Conservation (phyloP, 2,888 invertebrate genomes). For the Leptinotarsa haldemani region DNA sequence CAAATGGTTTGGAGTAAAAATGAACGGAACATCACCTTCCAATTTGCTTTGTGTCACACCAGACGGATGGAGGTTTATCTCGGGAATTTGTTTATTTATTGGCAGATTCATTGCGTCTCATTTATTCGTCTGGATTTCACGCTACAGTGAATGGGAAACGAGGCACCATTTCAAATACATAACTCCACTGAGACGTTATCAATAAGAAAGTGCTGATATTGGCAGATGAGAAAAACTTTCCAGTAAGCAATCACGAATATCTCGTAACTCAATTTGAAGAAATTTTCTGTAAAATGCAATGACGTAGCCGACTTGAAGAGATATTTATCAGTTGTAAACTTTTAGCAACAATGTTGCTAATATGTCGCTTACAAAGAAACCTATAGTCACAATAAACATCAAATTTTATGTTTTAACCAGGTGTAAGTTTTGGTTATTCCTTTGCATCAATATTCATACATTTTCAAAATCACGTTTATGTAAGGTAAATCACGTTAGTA, state of each 20-base stretch:
- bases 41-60: background rate
- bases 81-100: constrained; percentile 10
- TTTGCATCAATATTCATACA: too few species aligned
- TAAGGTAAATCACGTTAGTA: too few species aligned
- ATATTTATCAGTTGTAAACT: too few species aligned
- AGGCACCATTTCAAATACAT: background rate
- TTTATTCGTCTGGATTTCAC: constrained; percentile 9
- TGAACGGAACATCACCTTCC: background rate
- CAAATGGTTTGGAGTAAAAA: background rate
- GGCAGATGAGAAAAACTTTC: background rate
- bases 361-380: too few species aligned
- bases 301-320: too few species aligned
- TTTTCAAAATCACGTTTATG: too few species aligned
- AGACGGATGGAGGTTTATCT: constrained; percentile 4
- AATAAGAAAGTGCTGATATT: background rate
- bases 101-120: constrained; percentile 15
- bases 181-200: background rate
- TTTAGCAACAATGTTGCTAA: too few species aligned
- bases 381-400: too few species aligned
- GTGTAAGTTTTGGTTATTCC: too few species aligned
- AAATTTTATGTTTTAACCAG: too few species aligned
- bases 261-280: background rate
- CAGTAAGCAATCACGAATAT: background rate
- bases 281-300: background rate
- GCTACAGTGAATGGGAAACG: background rate